Evolutionary conservation across 2,888 invertebrate species (phyloP).

Genomic region (Eilema caniola): DNA sequence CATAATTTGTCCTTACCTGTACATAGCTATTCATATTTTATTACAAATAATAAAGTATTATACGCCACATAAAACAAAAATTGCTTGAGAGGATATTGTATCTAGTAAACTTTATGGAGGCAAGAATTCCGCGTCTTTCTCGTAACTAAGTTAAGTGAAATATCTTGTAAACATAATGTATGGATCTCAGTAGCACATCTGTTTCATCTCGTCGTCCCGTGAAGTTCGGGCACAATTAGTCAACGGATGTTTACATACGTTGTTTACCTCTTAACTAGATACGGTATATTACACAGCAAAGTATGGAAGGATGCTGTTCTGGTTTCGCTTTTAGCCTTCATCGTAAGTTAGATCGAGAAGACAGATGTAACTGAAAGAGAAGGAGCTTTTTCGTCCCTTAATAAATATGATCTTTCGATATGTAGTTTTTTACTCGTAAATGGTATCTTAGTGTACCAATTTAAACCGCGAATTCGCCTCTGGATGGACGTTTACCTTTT

Average conservation of each 20-base stretch:
- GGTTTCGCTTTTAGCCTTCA: neutral
- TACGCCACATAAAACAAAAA: neutral
- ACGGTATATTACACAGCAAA: constrained; percentile 14
- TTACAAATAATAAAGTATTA: neutral
- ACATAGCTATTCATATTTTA: neutral
- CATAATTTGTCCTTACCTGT: neutral
- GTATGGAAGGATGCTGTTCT: constrained; percentile 4
- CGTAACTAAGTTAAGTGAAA: constrained; percentile 43
- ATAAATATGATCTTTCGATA: neutral
- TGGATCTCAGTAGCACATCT: constrained; percentile 67
- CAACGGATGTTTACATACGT: constrained; percentile 73
- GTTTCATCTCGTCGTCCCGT: constrained; percentile 63
- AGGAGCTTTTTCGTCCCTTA: neutral
- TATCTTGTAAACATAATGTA: constrained; percentile 64
- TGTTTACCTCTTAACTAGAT: constrained; percentile 56
- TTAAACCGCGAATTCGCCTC: neutral
- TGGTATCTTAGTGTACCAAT: neutral
- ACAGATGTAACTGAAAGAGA: constrained; percentile 6
- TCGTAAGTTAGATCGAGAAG: neutral
- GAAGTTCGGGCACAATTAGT: constrained; percentile 66
- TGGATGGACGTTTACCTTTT: neutral
- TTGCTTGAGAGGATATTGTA: constrained; percentile 14
- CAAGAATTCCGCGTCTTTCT: constrained; percentile 23
- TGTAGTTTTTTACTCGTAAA: neutral
- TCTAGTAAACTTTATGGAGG: constrained; percentile 15